A percentile compares a stretch with the other conserved stretches of the same genome.
Conservation (phyloP, 2,113 vertebrate genomes). For the Eulacestoma nigropectus region DNA sequence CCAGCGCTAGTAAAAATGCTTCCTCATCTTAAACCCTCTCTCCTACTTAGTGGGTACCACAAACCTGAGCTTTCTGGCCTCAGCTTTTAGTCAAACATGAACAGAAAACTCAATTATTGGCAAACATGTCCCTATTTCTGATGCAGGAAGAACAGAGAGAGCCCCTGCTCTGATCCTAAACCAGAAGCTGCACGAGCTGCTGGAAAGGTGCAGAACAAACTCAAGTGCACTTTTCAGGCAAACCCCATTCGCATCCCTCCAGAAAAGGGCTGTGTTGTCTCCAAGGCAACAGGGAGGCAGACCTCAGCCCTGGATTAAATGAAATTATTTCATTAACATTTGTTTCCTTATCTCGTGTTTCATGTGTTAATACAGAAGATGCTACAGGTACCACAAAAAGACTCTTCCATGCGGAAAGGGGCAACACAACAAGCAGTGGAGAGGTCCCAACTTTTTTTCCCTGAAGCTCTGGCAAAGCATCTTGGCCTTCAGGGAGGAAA, state of each 20-base stretch:
- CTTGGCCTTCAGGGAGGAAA: background rate
- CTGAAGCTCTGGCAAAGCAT: background rate
- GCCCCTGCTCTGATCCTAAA: background rate
- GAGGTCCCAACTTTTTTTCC: background rate
- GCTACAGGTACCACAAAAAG: background rate
- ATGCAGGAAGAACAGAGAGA: background rate
- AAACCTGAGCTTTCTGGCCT: background rate
- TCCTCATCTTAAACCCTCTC: background rate
- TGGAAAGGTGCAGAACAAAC: background rate
- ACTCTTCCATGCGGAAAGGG: background rate
- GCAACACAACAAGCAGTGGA: background rate
- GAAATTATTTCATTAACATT: background rate
- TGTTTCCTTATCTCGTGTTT: background rate
- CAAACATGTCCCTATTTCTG: background rate
- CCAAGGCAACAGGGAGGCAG: conserved; percentile 10
- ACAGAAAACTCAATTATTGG: background rate
- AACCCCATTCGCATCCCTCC: background rate
- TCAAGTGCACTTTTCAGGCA: background rate
- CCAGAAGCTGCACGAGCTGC: background rate
- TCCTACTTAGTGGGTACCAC: background rate
- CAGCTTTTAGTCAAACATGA: background rate
- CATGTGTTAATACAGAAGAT: background rate
- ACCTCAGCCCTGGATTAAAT: background rate
- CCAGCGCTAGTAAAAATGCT: background rate
- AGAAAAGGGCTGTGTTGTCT: background rate